Conservation (phyloP, 92 coral and sea anemone genomes). For the Palythoa heliodiscus region DNA sequence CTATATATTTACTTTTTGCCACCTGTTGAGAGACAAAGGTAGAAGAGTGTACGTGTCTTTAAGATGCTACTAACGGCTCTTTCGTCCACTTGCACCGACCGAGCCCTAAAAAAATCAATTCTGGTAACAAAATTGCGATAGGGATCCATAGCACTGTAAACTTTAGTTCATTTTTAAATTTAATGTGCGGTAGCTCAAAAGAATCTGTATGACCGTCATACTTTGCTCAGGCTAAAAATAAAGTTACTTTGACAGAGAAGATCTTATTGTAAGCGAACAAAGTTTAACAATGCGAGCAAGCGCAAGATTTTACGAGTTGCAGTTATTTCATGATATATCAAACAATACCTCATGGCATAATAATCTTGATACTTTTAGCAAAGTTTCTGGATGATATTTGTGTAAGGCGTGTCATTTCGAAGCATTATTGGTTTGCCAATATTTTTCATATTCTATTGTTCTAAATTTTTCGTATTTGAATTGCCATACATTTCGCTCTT, state of each 20-base stretch:
- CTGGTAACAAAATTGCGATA: background rate
- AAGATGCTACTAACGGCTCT: background rate
- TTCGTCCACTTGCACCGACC: background rate
- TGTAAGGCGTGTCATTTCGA: conserved; percentile 18
- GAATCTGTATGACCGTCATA: no score
- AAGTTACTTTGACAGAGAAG: background rate
- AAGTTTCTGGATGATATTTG: background rate
- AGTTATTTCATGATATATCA: background rate
- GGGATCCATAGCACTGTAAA: background rate
- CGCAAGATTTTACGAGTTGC: no score
- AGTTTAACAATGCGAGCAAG: background rate
- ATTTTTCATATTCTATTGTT: background rate
- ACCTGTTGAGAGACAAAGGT: background rate
- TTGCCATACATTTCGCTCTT: background rate
- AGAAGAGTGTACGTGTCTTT: background rate
- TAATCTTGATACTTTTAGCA: background rate
- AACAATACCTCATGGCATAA: background rate
- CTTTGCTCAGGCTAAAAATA: background rate
- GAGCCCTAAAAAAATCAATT: background rate
- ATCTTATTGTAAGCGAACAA: background rate
- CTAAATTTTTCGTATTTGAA: background rate
- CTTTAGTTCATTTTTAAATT: background rate
- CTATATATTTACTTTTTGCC: background rate
- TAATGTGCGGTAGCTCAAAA: no score
- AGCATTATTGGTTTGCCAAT: conserved; percentile 9